Evolutionary conservation across 2,888 invertebrate species (phyloP).

Genomic region (Siphlonurus alternatus): DNA sequence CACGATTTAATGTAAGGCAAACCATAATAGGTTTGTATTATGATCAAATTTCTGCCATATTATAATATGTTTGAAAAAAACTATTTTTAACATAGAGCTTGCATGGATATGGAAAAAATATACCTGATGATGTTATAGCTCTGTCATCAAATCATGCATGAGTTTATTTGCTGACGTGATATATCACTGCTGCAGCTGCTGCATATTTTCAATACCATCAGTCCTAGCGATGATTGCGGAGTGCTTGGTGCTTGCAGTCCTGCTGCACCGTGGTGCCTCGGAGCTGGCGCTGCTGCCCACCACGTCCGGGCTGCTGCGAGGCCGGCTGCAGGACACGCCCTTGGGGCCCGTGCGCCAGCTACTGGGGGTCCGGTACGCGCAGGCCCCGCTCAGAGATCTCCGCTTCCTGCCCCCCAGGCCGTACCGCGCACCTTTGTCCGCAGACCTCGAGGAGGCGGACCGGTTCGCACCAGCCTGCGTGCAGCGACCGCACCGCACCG

Average conservation of each 20-base stretch:
- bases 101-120: too few species aligned
- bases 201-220: too few species aligned
- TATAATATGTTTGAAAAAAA: too few species aligned
- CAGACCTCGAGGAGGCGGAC: conserved; percentile 8
- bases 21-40: too few species aligned
- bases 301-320: background rate
- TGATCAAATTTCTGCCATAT: too few species aligned
- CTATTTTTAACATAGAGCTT: too few species aligned
- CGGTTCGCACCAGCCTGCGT: conserved; percentile 16
- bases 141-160: too few species aligned
- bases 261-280: background rate
- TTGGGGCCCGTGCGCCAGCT: background rate
- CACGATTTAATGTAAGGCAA: too few species aligned
- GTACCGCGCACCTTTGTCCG: background rate
- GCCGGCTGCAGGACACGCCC: background rate
- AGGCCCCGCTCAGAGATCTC: background rate
- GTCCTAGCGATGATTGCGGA: background rate
- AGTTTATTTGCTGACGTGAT: too few species aligned
- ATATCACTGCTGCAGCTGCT: too few species aligned
- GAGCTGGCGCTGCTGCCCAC: background rate
- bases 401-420: background rate
- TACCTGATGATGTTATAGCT: too few species aligned
- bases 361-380: background rate
- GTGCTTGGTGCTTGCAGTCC: background rate
- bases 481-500: conserved; percentile 16